A percentile compares a stretch with the other conserved stretches of the same genome.
Conservation (phyloP, 1,140 invertebrate genomes). For the Uloborus diversus region DNA sequence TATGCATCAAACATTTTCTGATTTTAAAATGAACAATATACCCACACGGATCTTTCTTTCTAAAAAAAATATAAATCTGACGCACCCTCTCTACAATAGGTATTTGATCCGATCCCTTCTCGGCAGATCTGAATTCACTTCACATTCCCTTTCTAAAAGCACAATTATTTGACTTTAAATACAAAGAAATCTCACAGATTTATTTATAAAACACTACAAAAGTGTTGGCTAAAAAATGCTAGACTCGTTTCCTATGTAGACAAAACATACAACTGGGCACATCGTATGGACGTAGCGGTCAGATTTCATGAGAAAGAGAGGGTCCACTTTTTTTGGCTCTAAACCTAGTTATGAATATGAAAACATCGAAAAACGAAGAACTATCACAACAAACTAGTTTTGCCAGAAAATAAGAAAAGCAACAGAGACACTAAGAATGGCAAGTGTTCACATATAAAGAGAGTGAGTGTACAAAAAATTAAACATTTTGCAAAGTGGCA, state of each 20-base stretch:
- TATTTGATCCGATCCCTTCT: too few species aligned
- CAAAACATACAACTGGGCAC: conserved; percentile 13
- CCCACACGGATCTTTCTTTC: too few species aligned
- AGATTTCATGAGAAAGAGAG: conserved; percentile 13
- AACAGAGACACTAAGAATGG: background rate
- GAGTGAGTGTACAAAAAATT: background rate
- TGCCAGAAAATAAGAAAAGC: conserved; percentile 23
- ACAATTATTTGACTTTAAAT: background rate
- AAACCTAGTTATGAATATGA: background rate
- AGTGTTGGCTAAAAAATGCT: conserved; percentile 16
- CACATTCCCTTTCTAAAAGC: too few species aligned
- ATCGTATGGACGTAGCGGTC: conserved; percentile 20
- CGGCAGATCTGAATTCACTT: too few species aligned
- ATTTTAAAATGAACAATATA: too few species aligned
- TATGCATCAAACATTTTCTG: too few species aligned
- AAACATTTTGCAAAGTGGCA: conserved; percentile 20
- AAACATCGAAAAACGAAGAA: conserved; percentile 5
- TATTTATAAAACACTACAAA: conserved; percentile 32
- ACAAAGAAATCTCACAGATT: background rate
- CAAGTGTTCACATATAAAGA: background rate
- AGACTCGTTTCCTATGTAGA: background rate
- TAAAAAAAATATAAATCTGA: too few species aligned
- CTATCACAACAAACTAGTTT: background rate
- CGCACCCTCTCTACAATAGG: too few species aligned
- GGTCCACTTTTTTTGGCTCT: background rate